Base-by-base conservation (phyloP, 2,888 invertebrate genomes). In the Eupithecia subumbrata region DNA sequence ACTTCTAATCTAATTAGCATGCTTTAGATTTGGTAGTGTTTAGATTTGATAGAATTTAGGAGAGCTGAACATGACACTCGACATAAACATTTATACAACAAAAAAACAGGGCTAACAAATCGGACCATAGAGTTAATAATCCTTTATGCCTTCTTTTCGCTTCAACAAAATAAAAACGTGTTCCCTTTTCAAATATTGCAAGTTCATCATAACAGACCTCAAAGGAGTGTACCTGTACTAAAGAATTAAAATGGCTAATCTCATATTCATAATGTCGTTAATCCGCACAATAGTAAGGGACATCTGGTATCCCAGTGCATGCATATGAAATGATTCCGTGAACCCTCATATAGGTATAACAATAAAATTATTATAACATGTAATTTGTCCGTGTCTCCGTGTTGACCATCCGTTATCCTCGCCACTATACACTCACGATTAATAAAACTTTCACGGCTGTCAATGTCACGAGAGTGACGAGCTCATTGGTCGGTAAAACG, bases 31-130 rank as follows among this genome's bases (percentile, higher is more conserved):
- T 79, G 74, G 83, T 92, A 92, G 91, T 78, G 83, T 90, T 92
- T 90, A 87, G 81, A 91, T 90, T 92, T 83, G 82, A 86, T 92
- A 92, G 91, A 82, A 77, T 81, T 86, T 91, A 90, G 90, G 87
- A 79, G 82, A 79, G 86, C 89, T 90, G 90, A 86, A 87, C 87
- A 90, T 88, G 88, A 87, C 84, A 83, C 77, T 78, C 60, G 70
- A 40, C 64, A 74, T 45, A 45, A 67, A 67, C 40, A 37, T 40
- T n/a, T n/a, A n/a, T n/a, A n/a, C n/a, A n/a, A 9, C 18, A 34
- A 64, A 30, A n/a, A 64, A 30, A 64, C 18, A 18, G 34, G 16
- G 0, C 9, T 18, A 64, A 18, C 22, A 60, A 64, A 12, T 30
- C 30, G 7, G 16, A 64, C 3, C 25, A 16, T 30, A 34, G 7